Conservation (phyloP, 2,888 invertebrate genomes). For the Ormyrus nitidulus region DNA sequence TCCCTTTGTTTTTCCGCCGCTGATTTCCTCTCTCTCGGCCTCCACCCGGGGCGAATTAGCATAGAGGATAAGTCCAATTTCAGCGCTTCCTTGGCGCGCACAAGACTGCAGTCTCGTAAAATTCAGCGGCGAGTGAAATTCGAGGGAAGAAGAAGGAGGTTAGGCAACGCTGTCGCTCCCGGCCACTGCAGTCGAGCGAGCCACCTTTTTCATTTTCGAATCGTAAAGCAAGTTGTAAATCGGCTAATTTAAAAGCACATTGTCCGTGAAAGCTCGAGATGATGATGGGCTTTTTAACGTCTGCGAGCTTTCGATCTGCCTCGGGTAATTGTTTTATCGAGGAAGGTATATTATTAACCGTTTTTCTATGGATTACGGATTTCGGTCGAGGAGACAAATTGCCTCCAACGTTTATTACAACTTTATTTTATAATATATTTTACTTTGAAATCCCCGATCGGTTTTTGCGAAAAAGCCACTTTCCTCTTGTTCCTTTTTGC, state of each 20-base stretch:
- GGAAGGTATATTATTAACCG: too few relatives aligned
- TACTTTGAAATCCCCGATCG: too few relatives aligned
- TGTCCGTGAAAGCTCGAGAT: neutral
- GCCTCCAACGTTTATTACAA: too few relatives aligned
- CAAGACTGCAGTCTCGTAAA: conserved; percentile 3
- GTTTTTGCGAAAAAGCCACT: too few relatives aligned
- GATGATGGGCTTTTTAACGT: too few relatives aligned
- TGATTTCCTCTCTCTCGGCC: conserved; percentile 2
- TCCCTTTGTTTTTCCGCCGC: conserved; percentile 35
- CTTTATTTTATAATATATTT: too few relatives aligned
- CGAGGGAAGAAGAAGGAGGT: neutral
- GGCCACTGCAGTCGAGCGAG: neutral
- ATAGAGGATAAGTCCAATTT: conserved; percentile 42
- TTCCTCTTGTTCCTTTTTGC: too few relatives aligned
- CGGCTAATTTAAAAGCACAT: conserved; percentile 3
- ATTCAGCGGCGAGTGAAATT: conserved; percentile 31
- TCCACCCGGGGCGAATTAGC: conserved; percentile 34
- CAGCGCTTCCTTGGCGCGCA: conserved; percentile 15
- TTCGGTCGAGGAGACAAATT: too few relatives aligned
- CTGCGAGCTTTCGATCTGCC: too few relatives aligned
- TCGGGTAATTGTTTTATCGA: too few relatives aligned
- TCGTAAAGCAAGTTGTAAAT: neutral
- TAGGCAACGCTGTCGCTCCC: neutral
- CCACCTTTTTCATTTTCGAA: neutral
- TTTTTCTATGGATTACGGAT: too few relatives aligned